Conservation (phyloP, 2,797 vertebrate genomes). For the Anniella stebbinsi region DNA sequence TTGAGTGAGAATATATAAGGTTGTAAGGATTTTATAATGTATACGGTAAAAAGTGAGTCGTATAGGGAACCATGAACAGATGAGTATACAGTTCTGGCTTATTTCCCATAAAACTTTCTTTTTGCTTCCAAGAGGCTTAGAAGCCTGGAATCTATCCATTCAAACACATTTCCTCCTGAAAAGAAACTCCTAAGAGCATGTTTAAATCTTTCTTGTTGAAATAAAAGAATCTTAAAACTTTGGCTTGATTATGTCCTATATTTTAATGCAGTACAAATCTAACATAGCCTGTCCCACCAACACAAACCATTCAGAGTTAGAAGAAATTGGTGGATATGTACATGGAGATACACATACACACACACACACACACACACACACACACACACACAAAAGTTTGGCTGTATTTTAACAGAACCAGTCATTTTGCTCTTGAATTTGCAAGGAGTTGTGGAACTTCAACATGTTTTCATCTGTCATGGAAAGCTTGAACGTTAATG, state of each 20-base stretch:
- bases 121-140: conserved; percentile 6
- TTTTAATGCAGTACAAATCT: background rate
- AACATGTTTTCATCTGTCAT: background rate
- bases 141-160: background rate
- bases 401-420: background rate
- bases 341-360: background rate
- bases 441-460: background rate
- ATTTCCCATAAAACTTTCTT: background rate
- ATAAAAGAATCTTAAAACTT: background rate
- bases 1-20: background rate
- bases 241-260: background rate
- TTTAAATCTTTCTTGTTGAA: background rate
- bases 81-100: background rate
- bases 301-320: background rate
- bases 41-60: background rate
- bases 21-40: background rate
- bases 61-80: background rate
- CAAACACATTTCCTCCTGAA: background rate
- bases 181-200: background rate
- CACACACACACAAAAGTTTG: background rate
- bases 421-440: background rate
- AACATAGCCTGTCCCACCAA: background rate
- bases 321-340: background rate
- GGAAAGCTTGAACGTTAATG: background rate
- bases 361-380: no score